phyloP scores from a whole-genome alignment of 2,888 invertebrate genomes.

The Orthonevra nobilis region DNA sequence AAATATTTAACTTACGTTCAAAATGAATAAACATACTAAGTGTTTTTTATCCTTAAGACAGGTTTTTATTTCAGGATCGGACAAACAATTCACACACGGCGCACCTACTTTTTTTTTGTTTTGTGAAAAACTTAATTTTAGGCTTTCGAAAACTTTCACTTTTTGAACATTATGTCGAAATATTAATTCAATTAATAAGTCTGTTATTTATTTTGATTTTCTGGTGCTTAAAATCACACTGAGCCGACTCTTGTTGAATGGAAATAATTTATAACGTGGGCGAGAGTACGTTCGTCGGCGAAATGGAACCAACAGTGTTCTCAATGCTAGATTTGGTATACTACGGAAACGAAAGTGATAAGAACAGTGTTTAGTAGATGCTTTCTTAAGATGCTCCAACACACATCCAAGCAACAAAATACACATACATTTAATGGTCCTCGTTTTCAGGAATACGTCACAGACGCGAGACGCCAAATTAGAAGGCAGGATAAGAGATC shows the following conservation, averaged over 20 bases:
- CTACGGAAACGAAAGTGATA: constrained; percentile 40
- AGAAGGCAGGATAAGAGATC: too few species aligned
- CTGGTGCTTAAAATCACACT: constrained; percentile 4
- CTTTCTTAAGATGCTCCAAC: constrained; percentile 18
- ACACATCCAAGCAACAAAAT: not conserved
- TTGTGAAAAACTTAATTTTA: too few species aligned
- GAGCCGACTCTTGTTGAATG: not conserved
- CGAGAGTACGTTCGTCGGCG: constrained; percentile 40
- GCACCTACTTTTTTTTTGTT: not conserved
- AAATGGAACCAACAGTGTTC: constrained; percentile 34
- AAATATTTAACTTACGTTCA: constrained; percentile 37
- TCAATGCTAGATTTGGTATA: constrained; percentile 18
- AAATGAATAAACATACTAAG: constrained; percentile 52
- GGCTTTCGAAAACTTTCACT: too few species aligned
- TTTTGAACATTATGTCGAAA: not conserved
- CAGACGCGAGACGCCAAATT: too few species aligned
- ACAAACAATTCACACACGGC: not conserved
- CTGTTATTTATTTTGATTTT: not conserved
- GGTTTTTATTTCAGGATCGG: not conserved
- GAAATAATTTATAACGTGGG: constrained; percentile 49
- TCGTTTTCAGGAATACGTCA: constrained; percentile 17
- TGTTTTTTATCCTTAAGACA: not conserved
- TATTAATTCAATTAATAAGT: not conserved
- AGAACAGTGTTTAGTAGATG: constrained; percentile 26
- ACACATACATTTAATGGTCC: constrained; percentile 17